phyloP scores from a whole-genome alignment of 2,888 invertebrate genomes.

The Pherbina coryleti region DNA sequence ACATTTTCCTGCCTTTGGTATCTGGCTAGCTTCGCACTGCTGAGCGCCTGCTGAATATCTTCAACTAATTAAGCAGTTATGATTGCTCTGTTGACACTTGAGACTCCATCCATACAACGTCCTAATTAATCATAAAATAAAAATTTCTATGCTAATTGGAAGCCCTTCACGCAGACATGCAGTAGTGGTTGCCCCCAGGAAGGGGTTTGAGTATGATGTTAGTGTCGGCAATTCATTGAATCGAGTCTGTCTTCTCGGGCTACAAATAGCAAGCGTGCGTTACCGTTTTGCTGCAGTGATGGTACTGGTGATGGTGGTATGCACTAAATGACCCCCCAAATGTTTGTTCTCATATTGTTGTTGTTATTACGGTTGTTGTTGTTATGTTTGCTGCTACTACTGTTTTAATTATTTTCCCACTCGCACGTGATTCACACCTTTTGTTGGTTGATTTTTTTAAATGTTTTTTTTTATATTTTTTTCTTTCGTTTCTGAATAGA shows the following conservation, averaged over 20 bases:
- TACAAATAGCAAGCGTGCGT: no score
- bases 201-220: neutral
- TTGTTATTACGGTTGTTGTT: neutral
- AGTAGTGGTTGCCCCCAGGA: neutral
- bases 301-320: no score
- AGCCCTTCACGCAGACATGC: constrained; percentile 21
- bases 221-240: neutral
- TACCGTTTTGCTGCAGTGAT: no score
- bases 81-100: constrained; percentile 51
- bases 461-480: no score
- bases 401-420: constrained; percentile 24
- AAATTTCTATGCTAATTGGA: constrained; percentile 30
- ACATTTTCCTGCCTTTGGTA: constrained; percentile 22
- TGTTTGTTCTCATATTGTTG: neutral
- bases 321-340: neutral
- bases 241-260: neutral
- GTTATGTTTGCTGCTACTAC: neutral
- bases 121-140: constrained; percentile 41
- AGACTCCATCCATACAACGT: constrained; percentile 23
- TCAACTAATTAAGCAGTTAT: constrained; percentile 68
- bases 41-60: constrained; percentile 65
- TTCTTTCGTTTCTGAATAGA: neutral
- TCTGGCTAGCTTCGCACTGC: constrained; percentile 47
- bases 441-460: neutral
- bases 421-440: constrained; percentile 46